Conservation (phyloP, 1,140 invertebrate genomes). For the Metaphire vulgaris region DNA sequence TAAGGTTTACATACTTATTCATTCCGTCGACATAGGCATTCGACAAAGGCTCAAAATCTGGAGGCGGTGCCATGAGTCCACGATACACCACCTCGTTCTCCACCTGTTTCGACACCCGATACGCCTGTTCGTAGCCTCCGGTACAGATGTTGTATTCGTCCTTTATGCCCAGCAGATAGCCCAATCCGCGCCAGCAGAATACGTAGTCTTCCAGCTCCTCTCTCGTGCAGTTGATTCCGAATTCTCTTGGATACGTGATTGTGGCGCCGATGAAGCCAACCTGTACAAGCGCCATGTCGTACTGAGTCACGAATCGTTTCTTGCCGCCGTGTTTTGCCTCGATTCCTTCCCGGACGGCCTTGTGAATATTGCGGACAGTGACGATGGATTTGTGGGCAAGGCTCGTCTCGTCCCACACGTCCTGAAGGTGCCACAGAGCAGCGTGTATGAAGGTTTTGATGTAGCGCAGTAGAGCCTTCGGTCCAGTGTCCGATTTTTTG, state of each 20-base stretch:
- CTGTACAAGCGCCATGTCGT: slow-evolving; percentile 70
- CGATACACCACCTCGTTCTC: slow-evolving; percentile 33
- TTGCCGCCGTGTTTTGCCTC: slow-evolving; percentile 51
- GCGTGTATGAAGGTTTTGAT: slow-evolving; percentile 65
- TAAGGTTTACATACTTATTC: slow-evolving; percentile 5
- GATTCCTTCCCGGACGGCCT: slow-evolving; percentile 43
- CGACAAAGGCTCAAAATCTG: slow-evolving; percentile 34
- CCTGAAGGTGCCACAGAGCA: slow-evolving; percentile 60
- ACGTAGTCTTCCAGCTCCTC: slow-evolving; percentile 66
- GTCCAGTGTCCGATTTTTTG: slow-evolving; percentile 52
- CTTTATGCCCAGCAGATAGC: slow-evolving; percentile 70
- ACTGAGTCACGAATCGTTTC: slow-evolving; percentile 58
- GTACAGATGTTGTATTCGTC: slow-evolving; percentile 64
- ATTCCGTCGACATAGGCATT: slow-evolving; percentile 32
- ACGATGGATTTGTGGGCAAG: slow-evolving; percentile 31
- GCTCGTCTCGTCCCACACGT: slow-evolving; percentile 35
- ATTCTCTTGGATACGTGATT: slow-evolving; percentile 59
- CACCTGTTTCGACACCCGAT: slow-evolving; percentile 42
- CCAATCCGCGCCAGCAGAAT: slow-evolving; percentile 77
- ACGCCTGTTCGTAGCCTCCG: slow-evolving; percentile 50
- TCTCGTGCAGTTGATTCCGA: slow-evolving; percentile 57
- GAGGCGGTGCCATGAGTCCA: slow-evolving; percentile 31
- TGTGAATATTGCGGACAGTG: slow-evolving; percentile 53
- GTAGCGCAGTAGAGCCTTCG: slow-evolving; percentile 68
- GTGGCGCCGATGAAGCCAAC: slow-evolving; percentile 68